Evolutionary conservation across 2,113 vertebrate genomes (phyloP), one percentile per base, ranked within the genome.

Genomic region (Malurus elegans): DNA sequence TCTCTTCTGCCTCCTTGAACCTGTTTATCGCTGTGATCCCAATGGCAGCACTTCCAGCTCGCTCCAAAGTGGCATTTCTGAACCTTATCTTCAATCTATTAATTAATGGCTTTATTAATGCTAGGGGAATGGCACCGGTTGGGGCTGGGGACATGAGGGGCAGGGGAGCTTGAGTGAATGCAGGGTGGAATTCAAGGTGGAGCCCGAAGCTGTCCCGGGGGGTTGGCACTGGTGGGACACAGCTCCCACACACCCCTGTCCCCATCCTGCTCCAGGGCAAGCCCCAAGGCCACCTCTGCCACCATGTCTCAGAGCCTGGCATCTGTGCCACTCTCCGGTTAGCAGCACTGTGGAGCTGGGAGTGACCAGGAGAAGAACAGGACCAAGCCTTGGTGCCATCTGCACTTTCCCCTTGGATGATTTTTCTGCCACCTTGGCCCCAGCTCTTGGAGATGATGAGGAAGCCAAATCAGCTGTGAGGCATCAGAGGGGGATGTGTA

Each of bases 1-100:
- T 76, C 17, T 85, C 95, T 92, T 82, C 91, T 95, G 76, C 66
- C 70, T 88, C 54, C 92, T 78, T 50, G 90, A 89, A 80, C 89
- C 91, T 8, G 6, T 72, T 93, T 79, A 76, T 71, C 14, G 3
- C 86, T 20, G 18, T 10, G 81, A 95, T 88, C 62, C 25, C 6
- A 70, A 90, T 13, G 17, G 75, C 89, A 45, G 86, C n/a, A 4
- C 79, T 91, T 57, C 65, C 92, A 87, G 54, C 85, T 74, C 7
- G 3, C 93, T 83, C 47, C 58, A 19, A 71, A 86, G 62, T 5
- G 5, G 58, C 70, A 57, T 86, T 91, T 92, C 65, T n/a, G 34
- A 93, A 71, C 66, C 8, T 0, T 56, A 28, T 86, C 84, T 74
- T 48, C 40, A 47, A 53, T n/a, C 79, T 93, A 51, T 84, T 94